Base-by-base conservation (phyloP, 2,113 vertebrate genomes). In the Galbula dea region DNA sequence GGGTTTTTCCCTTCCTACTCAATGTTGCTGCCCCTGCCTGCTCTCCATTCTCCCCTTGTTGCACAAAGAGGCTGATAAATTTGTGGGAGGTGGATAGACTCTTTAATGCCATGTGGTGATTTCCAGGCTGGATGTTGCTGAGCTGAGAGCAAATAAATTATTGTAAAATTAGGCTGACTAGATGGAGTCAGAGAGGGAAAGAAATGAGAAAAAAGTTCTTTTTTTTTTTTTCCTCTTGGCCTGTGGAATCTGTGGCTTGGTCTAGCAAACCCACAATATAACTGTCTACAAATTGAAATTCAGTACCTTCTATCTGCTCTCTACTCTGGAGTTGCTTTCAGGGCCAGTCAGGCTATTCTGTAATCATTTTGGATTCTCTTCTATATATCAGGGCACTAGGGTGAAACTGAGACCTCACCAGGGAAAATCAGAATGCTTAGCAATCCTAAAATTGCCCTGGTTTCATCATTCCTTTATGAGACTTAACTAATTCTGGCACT, bases 111-210 rank as follows among this genome's bases (percentile, higher is more conserved):
- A 16, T 49, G 7, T 37, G 24, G 76, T 74, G 75, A 83, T 85
- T 89, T 83, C 37, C 46, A 81, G 8, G 6, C 54, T 80, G 43
- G 46, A 46, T 94, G 57, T 57, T 74, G 52, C 63, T 63, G 67
- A 73, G 45, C 62, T 72, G 71, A 92, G 75, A 73, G 46, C 3
- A 8, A 89, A 95, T 83, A 79, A 90, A 92, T 90, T 83, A 86
- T 89, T 93, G 92, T 86, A 80, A 91, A 94, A 91, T 88, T 65
- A 91, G 52, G 63, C 63, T 79, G 75, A 55, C 54, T 72, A 80
- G 54, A 58, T 27, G 69, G 52, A 82, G 68, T 61, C 59, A 86
- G 43, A 54, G 37, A 83, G 32, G 61, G 15, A 82, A 76, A 32
- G 10, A 88, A 96, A 88, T 80, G 58, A 85, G 48, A 54, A 80